Conservation (phyloP, 2,888 invertebrate species). For the Alviniconcha strummeri region DNA sequence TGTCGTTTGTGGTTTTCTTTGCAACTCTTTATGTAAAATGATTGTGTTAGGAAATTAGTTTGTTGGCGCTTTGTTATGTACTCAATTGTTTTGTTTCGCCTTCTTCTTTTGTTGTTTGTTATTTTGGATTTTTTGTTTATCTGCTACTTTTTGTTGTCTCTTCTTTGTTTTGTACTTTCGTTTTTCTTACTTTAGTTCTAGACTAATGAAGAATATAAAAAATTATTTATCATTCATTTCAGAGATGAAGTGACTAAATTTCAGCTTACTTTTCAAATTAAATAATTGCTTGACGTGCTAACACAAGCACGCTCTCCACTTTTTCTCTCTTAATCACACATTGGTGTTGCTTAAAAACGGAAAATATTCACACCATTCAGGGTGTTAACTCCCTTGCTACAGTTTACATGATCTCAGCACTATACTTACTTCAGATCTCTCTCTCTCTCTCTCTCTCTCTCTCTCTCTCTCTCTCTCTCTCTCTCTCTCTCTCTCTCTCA, state of each 20-base stretch:
- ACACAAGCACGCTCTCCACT: too few relatives aligned
- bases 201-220: not conserved
- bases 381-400: too few relatives aligned
- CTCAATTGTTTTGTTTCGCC: not conserved
- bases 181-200: not conserved
- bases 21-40: too few relatives aligned
- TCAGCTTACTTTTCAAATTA: not conserved
- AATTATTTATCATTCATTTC: too few relatives aligned
- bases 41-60: too few relatives aligned
- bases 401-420: too few relatives aligned
- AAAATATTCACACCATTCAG: too few relatives aligned
- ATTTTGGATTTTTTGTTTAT: not conserved
- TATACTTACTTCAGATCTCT: not conserved
- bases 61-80: too few relatives aligned
- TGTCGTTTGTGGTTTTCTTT: too few relatives aligned
- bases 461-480: conserved; percentile 10
- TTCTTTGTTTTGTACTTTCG: not conserved
- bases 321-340: too few relatives aligned
- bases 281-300: too few relatives aligned
- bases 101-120: not conserved
- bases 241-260: not conserved
- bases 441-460: not conserved
- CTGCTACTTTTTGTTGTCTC: not conserved
- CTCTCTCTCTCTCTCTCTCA: not conserved
- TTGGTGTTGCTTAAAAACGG: too few relatives aligned